These are phyloP conservation scores for Psettodes erumei DNA, from an alignment of 2,113 vertebrate genomes.

Conservation along the genomic window DNA sequence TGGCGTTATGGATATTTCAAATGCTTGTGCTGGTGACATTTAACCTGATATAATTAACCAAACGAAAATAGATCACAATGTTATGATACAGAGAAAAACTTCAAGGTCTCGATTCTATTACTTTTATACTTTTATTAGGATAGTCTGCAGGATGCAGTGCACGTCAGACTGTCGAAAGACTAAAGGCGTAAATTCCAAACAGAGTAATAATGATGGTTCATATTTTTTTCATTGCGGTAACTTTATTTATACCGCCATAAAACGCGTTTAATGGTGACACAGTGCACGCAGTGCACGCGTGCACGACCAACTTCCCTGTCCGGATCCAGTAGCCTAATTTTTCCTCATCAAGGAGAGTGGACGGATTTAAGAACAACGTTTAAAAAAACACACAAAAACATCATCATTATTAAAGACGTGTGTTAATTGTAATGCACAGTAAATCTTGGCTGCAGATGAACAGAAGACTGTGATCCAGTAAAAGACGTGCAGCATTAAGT, in stretches of 20 bases:
- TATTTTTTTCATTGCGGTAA: constrained; percentile 3
- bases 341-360: neutral
- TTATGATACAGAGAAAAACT: neutral
- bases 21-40: neutral
- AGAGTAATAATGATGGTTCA: constrained; percentile 7
- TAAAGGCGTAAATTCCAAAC: neutral
- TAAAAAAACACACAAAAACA: neutral
- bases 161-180: constrained; percentile 13
- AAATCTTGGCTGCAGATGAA: constrained; percentile 53
- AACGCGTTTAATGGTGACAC: neutral
- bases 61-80: neutral
- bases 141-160: neutral
- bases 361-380: neutral
- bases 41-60: neutral
- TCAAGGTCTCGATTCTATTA: constrained; percentile 9
- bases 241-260: neutral
- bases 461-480: constrained; percentile 49
- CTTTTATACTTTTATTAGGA: no score
- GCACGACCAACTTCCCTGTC: neutral
- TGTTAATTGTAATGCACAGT: constrained; percentile 70
- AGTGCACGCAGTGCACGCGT: neutral
- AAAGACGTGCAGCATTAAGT: constrained; percentile 72
- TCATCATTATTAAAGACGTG: constrained; percentile 32
- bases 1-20: neutral
- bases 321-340: constrained; percentile 14